Conservation (phyloP, 2,113 vertebrate genomes). For the Meleagris gallopavo region DNA sequence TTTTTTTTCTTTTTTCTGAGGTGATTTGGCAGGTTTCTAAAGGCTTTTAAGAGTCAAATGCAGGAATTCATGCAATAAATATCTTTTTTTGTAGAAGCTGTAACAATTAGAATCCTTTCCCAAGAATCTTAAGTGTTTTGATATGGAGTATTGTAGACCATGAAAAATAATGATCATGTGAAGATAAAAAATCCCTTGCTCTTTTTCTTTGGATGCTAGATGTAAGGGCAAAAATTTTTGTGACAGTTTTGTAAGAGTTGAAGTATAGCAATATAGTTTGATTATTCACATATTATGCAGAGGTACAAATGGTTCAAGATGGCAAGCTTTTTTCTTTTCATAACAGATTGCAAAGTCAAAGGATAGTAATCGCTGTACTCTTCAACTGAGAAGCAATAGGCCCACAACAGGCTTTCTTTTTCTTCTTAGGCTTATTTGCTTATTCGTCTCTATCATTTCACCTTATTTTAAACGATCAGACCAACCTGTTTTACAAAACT, state of each 20-base stretch:
- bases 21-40: slow-evolving; percentile 39
- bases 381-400: neutral
- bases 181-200: neutral
- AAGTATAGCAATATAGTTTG: neutral
- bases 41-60: neutral
- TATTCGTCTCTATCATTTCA: neutral
- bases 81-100: neutral
- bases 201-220: neutral
- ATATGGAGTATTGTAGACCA: neutral
- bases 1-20: neutral
- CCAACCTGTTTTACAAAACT: neutral
- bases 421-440: neutral
- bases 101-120: slow-evolving; percentile 25
- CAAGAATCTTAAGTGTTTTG: slow-evolving; percentile 44
- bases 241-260: neutral
- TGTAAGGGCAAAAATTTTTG: neutral
- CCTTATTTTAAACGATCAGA: neutral
- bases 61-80: slow-evolving; percentile 31
- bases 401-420: neutral
- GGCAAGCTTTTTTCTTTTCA: neutral
- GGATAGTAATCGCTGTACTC: neutral
- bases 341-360: neutral
- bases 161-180: neutral
- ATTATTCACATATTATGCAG: neutral
- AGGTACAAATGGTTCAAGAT: neutral